A percentile compares a stretch with the other conserved stretches of the same genome.
Conservation (phyloP, 2,113 vertebrate genomes). For the Pelmatolapia mariae region DNA sequence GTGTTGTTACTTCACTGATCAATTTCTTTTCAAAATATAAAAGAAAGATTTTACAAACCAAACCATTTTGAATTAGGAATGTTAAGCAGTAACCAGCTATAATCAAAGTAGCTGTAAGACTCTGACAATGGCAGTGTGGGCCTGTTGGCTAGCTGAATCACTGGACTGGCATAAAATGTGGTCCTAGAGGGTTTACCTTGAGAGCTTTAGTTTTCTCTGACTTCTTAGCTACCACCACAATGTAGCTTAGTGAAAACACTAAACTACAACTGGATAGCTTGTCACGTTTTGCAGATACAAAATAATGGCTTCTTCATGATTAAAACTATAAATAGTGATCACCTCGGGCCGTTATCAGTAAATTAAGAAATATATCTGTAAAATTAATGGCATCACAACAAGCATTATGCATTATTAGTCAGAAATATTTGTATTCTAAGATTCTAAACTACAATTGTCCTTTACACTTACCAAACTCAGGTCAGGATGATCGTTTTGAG, state of each 20-base stretch:
- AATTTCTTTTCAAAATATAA: not conserved
- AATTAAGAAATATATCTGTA: not conserved
- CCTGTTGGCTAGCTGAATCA: not conserved
- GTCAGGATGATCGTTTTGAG: not conserved
- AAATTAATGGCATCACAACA: not conserved
- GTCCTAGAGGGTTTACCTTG: not conserved
- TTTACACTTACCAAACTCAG: not conserved
- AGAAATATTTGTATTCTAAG: not conserved
- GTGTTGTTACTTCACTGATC: not conserved
- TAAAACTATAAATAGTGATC: not conserved
- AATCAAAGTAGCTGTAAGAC: not conserved
- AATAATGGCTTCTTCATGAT: not conserved
- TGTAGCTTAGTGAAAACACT: not conserved
- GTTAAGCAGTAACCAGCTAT: not conserved
- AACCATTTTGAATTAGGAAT: not conserved
- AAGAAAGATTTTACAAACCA: not conserved
- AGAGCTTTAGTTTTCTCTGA: not conserved
- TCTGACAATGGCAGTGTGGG: not conserved
- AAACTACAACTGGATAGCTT: not conserved
- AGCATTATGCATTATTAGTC: accelerated
- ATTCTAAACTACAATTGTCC: not conserved
- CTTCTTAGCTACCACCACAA: not conserved
- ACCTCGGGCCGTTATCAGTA: accelerated
- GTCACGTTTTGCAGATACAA: not conserved
- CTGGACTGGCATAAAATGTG: not conserved